Conservation (phyloP, 2,888 invertebrate species). For the Rhyacophila evoluta region DNA sequence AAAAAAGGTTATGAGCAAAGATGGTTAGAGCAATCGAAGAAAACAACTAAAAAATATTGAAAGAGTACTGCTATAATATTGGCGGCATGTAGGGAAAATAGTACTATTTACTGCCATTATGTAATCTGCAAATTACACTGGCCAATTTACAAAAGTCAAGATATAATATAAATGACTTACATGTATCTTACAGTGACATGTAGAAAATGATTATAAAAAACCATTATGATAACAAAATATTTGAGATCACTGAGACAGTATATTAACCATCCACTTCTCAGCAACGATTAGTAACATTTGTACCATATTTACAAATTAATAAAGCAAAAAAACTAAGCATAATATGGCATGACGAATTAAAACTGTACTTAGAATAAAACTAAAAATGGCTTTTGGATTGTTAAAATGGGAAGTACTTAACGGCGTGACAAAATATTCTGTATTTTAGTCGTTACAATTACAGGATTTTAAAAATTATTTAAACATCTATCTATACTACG, state of each 20-base stretch:
- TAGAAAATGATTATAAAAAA: conserved; percentile 16
- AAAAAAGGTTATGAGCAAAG: too few species aligned
- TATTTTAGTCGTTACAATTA: not conserved
- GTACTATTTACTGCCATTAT: too few species aligned
- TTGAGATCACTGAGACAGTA: conserved; percentile 37
- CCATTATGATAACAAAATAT: conserved; percentile 31
- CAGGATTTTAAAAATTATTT: not conserved
- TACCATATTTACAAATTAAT: conserved; percentile 32
- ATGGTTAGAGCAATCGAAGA: too few species aligned
- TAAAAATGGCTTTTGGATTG: not conserved
- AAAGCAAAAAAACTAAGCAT: conserved; percentile 31
- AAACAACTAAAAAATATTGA: too few species aligned
- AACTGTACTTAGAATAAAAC: not conserved
- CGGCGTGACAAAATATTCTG: not conserved
- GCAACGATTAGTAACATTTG: conserved; percentile 32
- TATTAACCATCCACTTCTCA: not conserved
- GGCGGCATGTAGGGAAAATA: too few species aligned
- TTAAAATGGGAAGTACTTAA: not conserved
- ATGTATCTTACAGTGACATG: too few species aligned
- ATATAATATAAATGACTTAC: too few species aligned
- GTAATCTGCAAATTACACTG: too few species aligned
- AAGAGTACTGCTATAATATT: too few species aligned
- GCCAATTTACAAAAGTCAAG: too few species aligned
- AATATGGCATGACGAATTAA: conserved; percentile 32
- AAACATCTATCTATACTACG: conserved; percentile 7